Conservation (phyloP, 1,140 invertebrate species). For the Drosophila ohnishii region DNA sequence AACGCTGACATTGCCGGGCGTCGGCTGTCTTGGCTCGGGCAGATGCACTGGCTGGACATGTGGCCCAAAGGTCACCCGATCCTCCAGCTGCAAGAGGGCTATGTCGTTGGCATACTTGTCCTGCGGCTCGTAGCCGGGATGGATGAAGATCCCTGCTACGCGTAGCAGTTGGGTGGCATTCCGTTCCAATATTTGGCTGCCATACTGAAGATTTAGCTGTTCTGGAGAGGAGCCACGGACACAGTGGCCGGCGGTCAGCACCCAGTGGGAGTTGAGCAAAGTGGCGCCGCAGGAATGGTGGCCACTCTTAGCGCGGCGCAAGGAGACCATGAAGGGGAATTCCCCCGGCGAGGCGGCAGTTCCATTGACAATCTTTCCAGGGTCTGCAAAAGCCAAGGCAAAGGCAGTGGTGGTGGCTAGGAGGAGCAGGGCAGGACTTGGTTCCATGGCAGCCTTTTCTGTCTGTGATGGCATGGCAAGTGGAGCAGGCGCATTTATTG, state of each 20-base stretch:
- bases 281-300: constrained; percentile 77
- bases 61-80: constrained; percentile 20
- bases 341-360: constrained; percentile 58
- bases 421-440: constrained; percentile 3
- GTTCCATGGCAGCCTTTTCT: constrained; percentile 18
- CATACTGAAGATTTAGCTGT: constrained; percentile 65
- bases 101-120: constrained; percentile 72
- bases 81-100: constrained; percentile 55
- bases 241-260: constrained; percentile 76
- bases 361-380: constrained; percentile 73
- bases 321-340: constrained; percentile 69
- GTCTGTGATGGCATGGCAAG: background rate
- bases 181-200: constrained; percentile 46
- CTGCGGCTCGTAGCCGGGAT: constrained; percentile 68
- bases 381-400: constrained; percentile 6
- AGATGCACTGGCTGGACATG: constrained; percentile 62
- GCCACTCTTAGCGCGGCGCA: constrained; percentile 62
- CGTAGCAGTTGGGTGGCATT: constrained; percentile 55
- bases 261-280: constrained; percentile 71
- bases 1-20: constrained; percentile 37
- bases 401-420: background rate
- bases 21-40: constrained; percentile 45
- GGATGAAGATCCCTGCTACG: constrained; percentile 60
- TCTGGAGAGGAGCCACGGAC: constrained; percentile 34
- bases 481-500: constrained; percentile 20